phyloP scores from a whole-genome alignment of 2,113 vertebrate species.

The Cricetomys ansorgei region DNA sequence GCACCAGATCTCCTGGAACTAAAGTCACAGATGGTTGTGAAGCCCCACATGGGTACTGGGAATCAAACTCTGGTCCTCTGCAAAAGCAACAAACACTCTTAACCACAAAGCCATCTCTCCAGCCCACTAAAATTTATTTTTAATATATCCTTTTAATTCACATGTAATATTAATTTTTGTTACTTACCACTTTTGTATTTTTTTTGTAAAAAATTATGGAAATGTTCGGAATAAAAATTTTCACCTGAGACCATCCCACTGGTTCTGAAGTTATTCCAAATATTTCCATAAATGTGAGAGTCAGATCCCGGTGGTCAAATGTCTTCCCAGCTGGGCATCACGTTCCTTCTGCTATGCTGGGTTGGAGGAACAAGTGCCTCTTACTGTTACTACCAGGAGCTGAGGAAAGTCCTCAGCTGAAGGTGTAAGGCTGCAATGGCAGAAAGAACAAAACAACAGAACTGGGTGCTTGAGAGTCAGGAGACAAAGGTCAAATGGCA shows the following conservation, averaged over 20 bases:
- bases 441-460: neutral
- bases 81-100: neutral
- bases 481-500: neutral
- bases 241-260: neutral
- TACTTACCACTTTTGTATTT: neutral
- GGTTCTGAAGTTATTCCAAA: neutral
- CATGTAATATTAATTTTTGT: neutral
- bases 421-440: neutral
- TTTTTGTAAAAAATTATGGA: too few relatives aligned
- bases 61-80: neutral
- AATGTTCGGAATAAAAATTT: too few relatives aligned
- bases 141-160: neutral
- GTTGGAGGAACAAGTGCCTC: neutral
- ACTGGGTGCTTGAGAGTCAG: neutral
- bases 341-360: neutral
- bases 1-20: neutral
- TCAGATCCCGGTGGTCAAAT: neutral
- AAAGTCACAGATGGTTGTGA: neutral
- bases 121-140: neutral
- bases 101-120: neutral
- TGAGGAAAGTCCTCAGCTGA: neutral
- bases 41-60: neutral
- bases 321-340: neutral
- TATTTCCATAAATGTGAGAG: neutral
- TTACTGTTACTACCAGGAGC: neutral